Evolutionary conservation across 2,113 vertebrate genomes (phyloP).

Genomic region (Okapia johnstoni): DNA sequence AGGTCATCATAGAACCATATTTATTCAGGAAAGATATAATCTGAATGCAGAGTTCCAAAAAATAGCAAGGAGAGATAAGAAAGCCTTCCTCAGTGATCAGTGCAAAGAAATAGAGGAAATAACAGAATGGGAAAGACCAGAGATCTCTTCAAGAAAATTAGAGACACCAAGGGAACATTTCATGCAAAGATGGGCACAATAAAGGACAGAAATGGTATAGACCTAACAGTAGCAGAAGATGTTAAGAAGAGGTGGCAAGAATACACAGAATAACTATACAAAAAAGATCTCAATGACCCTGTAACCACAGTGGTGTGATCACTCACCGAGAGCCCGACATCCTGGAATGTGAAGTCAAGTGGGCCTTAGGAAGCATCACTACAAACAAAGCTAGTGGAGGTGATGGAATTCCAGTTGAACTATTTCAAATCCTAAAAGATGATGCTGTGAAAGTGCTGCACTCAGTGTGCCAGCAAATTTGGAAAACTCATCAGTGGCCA

Average conservation of each 20-base stretch:
- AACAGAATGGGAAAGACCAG: neutral
- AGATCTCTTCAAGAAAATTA: neutral
- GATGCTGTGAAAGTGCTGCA: neutral
- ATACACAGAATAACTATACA: neutral
- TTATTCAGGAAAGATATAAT: neutral
- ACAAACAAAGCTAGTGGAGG: neutral
- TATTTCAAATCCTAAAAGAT: neutral
- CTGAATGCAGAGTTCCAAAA: neutral
- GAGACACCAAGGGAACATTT: neutral
- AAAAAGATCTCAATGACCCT: neutral
- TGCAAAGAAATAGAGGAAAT: neutral
- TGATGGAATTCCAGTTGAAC: neutral
- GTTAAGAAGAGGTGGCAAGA: neutral
- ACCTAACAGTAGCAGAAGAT: neutral
- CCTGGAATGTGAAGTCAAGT: neutral
- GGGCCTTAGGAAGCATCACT: neutral
- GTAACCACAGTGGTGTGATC: neutral
- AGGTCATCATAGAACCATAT: neutral
- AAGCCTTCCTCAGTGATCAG: neutral
- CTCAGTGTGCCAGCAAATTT: neutral
- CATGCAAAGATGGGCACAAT: neutral
- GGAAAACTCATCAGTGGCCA: neutral
- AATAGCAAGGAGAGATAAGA: neutral
- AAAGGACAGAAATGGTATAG: neutral
- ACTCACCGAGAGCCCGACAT: neutral